Evolutionary conservation across 2,113 vertebrate genomes (phyloP), one percentile per base, ranked within the genome.

Genomic region (Brevimyrus niger): DNA sequence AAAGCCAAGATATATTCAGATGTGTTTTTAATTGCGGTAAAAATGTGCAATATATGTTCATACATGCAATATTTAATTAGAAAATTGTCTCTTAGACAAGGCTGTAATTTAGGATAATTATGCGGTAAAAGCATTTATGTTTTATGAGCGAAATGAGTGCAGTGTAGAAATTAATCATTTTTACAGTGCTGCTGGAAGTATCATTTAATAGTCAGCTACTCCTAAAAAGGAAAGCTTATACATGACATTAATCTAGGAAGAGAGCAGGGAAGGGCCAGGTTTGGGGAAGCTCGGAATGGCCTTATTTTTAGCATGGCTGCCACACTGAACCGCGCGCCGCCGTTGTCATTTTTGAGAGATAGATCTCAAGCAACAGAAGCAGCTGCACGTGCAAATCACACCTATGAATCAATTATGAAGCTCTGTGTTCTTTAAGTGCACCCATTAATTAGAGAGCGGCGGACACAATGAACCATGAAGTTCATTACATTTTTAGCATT

Each of bases 401-500:
- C 97, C 98, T 98, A 99, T 98, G 98, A 99, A 99, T 99, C 98
- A 99, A 99, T 99, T 99, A 98, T 96, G 11, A 58, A 96, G 97
- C 96, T 96, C 97, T 98, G 97, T 98, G 97, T 98, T 97, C 97
- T 99, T 97, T 98, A 98, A 99, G 98, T 97, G 97, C 97, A 96
- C 95, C 97, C 97, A 99, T 99, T 99, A 99, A 99, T 99, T 99
- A 99, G 98, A 97, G 97, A 97, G 97, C 97, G 98, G 98, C 98
- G 98, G 96, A 96, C 97, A 96, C 97, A 97, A 96, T 98, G 98
- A 98, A 99, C 97, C 97, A 91, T 99, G 98, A 99, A 98, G 97
- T 98, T 99, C 98, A 98, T 99, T 98, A 98, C 97, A 98, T 98
- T 97, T 98, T 98, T 98, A 99, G 97, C 96, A 97, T 98, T 98